Percentiles rank a stretch among this genome's conserved stretches.
These are phyloP conservation scores for Heliconius ismenius DNA, from an alignment of 2,888 invertebrate species.

Conservation along the genomic window DNA sequence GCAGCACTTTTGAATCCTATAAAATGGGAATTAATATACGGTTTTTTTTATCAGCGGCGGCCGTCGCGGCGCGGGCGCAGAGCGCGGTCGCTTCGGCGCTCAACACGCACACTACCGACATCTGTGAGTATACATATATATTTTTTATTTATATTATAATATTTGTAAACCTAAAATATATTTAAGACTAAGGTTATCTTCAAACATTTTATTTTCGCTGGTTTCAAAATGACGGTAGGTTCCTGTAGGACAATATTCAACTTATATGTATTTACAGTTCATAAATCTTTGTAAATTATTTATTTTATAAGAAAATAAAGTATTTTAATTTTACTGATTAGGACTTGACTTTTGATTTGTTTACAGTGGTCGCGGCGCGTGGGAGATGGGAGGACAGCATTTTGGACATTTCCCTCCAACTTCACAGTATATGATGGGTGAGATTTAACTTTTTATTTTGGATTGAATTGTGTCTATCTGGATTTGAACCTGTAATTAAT, in stretches of 20 bases:
- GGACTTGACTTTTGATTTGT: not conserved
- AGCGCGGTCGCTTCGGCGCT: slow-evolving; percentile 72
- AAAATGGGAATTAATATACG: not conserved
- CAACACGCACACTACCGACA: slow-evolving; percentile 63
- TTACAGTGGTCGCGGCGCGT: slow-evolving; percentile 70
- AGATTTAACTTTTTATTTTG: slow-evolving; percentile 1
- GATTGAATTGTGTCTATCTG: not conserved
- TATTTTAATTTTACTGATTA: not conserved
- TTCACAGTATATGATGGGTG: slow-evolving; percentile 73
- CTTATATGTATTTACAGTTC: no score
- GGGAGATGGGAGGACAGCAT: slow-evolving; percentile 73
- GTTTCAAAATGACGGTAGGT: no score
- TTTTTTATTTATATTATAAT: no score
- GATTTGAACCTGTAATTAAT: not conserved
- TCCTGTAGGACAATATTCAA: no score
- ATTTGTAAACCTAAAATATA: no score
- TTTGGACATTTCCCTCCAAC: slow-evolving; percentile 73
- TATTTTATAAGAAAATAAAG: no score
- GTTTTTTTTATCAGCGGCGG: slow-evolving; percentile 9
- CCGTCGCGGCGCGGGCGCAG: slow-evolving; percentile 58
- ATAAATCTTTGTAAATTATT: no score
- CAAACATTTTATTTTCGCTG: no score
- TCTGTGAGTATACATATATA: slow-evolving; percentile 60
- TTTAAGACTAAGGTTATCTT: no score
- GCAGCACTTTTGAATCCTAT: not conserved